Evolutionary conservation across 2,113 vertebrate species (phyloP), one percentile per base, ranked within the genome.

Genomic region (Atractosteus spatula): DNA sequence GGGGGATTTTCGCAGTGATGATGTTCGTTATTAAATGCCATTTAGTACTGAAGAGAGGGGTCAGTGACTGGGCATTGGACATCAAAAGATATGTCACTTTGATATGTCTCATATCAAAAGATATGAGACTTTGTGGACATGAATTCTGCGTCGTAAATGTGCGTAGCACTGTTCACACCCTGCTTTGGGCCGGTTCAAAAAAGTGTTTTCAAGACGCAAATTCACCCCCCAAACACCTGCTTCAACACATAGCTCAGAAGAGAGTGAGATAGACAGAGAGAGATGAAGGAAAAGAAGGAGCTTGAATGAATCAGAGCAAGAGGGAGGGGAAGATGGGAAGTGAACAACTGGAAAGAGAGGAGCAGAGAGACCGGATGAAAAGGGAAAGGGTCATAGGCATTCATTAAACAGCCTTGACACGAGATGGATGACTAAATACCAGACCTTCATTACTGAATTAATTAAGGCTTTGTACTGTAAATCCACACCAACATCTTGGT

Each of bases 401-500:
- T 51, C 47, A 51, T 51, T 51, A 51, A 51, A 51, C 47, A 7
- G 47, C 5, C 47, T 51, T 51, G 47, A 51, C 47, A 10, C 2
- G 47, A 74, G 75, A 82, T 74, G 78, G 78, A 84, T 78, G 76
- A 75, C 80, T 55, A 62, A 63, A 55, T 6, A 70, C 66, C 72
- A 80, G 51, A 69, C 76, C 45, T 4, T 80, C 83, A 86, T 87
- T 81, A 83, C 75, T 86, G 84, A 84, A 66, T 12, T 61, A 82
- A 84, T 87, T 74, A 73, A 71, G 17, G 14, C 45, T 67, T 7
- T 62, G 67, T n/a, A n/a, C n/a, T n/a, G n/a, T 71, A 72, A 62
- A 14, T 13, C 57, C 65, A 69, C 29, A 55, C 14, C 55, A 17
- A 47, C 62, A 61, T 70, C 17, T 71, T 57, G 16, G 67, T 45